A percentile compares a stretch with the other conserved stretches of the same genome.
These are phyloP conservation scores for Zosterops hypoxanthus DNA, from an alignment of 2,113 vertebrate species.

Conservation along the genomic window DNA sequence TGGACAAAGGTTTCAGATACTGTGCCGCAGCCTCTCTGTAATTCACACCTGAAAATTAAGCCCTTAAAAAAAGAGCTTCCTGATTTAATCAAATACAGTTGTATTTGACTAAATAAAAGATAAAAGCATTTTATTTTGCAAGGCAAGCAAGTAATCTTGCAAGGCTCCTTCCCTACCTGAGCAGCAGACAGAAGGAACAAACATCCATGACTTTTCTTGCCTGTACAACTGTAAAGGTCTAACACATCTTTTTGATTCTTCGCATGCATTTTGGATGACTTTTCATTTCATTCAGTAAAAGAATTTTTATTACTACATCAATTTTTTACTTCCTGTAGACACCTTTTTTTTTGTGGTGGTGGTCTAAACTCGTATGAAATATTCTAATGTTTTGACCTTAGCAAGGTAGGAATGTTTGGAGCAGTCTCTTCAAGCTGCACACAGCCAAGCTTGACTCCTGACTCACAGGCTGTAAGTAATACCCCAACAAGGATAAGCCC, in stretches of 20 bases:
- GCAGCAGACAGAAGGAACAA: not conserved
- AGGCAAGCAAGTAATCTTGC: not conserved
- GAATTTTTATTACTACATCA: not conserved
- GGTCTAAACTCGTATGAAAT: not conserved
- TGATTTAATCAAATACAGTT: not conserved
- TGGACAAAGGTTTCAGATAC: not conserved
- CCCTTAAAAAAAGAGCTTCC: not conserved
- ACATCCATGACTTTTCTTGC: not conserved
- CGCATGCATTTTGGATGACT: not conserved
- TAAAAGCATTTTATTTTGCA: too few species aligned
- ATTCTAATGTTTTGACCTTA: not conserved
- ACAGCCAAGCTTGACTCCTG: not conserved
- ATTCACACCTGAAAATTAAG: not conserved
- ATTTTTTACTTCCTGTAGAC: not conserved
- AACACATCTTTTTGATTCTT: not conserved
- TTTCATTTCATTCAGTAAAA: not conserved
- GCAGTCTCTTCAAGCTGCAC: not conserved
- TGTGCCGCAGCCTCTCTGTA: not conserved
- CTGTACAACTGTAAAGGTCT: not conserved
- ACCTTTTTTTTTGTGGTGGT: fast-evolving
- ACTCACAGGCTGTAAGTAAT: not conserved
- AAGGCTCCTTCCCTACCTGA: not conserved
- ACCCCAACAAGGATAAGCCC: not conserved
- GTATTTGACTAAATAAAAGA: not conserved
- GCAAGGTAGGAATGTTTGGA: not conserved